Conservation (phyloP, 2,888 invertebrate genomes). For the Idaea aversata region DNA sequence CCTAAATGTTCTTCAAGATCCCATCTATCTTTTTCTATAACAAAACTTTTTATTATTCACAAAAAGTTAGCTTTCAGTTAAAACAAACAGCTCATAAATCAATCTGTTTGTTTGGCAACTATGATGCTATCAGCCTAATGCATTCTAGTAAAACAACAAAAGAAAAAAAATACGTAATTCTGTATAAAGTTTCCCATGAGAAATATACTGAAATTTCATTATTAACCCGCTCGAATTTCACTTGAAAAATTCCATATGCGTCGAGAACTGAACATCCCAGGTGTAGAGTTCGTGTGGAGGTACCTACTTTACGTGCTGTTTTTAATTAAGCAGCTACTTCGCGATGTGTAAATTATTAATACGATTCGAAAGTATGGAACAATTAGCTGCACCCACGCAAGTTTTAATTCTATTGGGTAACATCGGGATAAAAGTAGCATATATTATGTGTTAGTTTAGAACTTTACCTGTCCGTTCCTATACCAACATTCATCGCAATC, state of each 20-base stretch:
- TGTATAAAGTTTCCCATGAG: neutral
- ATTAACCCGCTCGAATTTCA: neutral
- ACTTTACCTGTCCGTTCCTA: too few species aligned
- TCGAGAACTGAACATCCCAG: constrained; percentile 4
- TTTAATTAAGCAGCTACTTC: neutral
- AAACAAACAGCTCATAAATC: too few species aligned
- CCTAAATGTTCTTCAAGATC: too few species aligned
- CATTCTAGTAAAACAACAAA: neutral
- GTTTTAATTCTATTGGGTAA: neutral
- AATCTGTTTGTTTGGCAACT: neutral
- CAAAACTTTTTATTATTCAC: too few species aligned
- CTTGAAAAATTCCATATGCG: neutral
- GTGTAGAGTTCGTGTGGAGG: constrained; percentile 10
- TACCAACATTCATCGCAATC: too few species aligned
- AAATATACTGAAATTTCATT: neutral
- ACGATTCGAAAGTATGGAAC: neutral
- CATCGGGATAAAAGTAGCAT: too few species aligned
- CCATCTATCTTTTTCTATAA: too few species aligned
- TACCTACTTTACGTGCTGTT: neutral
- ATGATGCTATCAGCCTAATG: neutral
- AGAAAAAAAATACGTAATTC: neutral
- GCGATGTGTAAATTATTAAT: neutral
- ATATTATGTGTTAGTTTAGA: too few species aligned
- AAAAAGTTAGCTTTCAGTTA: too few species aligned
- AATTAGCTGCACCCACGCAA: neutral